A percentile compares a stretch with the other conserved stretches of the same genome.
Conservation (phyloP, 2,113 vertebrate species). For the Chaetura pelagica region DNA sequence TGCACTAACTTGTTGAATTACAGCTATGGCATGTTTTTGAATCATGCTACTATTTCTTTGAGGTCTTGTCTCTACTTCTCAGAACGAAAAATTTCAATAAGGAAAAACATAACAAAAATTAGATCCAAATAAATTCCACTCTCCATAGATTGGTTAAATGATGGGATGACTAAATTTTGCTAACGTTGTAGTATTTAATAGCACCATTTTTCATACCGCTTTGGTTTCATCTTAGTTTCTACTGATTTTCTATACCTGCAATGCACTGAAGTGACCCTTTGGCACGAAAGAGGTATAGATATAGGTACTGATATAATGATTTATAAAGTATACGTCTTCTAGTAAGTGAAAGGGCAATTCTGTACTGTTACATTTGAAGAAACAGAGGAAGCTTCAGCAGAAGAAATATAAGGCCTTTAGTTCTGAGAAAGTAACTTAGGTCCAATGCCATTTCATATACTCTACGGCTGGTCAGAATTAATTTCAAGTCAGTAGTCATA, state of each 20-base stretch:
- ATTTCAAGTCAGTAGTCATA: not conserved
- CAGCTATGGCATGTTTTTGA: not conserved
- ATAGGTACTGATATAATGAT: not conserved
- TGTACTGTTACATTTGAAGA: not conserved
- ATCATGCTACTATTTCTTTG: not conserved
- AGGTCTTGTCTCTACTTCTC: not conserved
- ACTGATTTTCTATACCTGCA: not conserved
- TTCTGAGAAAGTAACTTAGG: not conserved
- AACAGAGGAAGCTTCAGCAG: not conserved
- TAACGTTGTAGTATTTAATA: not conserved
- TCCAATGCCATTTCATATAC: not conserved
- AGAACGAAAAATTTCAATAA: not conserved
- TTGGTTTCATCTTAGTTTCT: not conserved
- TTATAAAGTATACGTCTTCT: not conserved
- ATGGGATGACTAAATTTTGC: not conserved
- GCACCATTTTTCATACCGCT: not conserved
- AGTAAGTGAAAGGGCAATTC: not conserved
- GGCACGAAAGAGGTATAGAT: not conserved
- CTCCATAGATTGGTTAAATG: not conserved
- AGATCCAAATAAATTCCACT: not conserved
- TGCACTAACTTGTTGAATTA: not conserved
- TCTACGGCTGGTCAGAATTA: not conserved
- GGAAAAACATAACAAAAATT: not conserved
- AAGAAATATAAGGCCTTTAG: not conserved
- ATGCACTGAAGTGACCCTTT: not conserved